Evolutionary conservation across 2,113 vertebrate species (phyloP), one percentile per base, ranked within the genome.

Genomic region (Sylvicapra grimmia): DNA sequence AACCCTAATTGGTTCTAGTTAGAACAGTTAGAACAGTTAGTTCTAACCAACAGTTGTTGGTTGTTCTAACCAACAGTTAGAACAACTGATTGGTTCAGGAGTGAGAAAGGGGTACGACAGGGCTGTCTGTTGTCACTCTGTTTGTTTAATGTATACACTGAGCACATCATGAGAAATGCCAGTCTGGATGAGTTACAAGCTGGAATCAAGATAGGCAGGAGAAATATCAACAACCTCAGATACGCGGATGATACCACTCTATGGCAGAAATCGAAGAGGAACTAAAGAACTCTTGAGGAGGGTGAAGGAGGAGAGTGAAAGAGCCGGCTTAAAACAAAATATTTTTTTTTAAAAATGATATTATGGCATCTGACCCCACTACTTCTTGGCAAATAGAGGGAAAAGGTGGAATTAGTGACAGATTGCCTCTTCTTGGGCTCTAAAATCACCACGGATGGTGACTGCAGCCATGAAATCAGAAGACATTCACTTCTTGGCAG

Each of bases 161-260:
- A 75, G 68, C 19, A 13, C 36, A 40, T 23, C 68, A 75, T 75
- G 68, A 75, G n/a, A 72, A 72, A 72, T 40, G 68, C 68, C 4
- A 3, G n/a, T 19, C n/a, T 72, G 19, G n/a, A 13, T 72, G 68
- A 72, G n/a, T 40, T 40, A 40, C 19, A 72, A 72, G 68, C 68
- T 72, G 19, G n/a, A 23, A 40, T 40, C n/a, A 72, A 72, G 68
- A 72, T 6, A 40, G n/a, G n/a, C 19, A 11, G 68, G n/a, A 72
- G n/a, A 23, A 72, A 12, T 36, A 72, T 12, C 68, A 72, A 40
- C 68, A 40, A 40, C 68, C 68, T 72, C 68, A 72, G 68, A 40
- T 40, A 75, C 0, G 0, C 0, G 0, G 9, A 72, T 72, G 68
- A 75, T 75, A 23, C n/a, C 5, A 23, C 19, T 40, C 10, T 23